These are phyloP conservation scores for Trematomus bernacchii DNA, from an alignment of 2,797 vertebrate genomes.

Conservation along the genomic window DNA sequence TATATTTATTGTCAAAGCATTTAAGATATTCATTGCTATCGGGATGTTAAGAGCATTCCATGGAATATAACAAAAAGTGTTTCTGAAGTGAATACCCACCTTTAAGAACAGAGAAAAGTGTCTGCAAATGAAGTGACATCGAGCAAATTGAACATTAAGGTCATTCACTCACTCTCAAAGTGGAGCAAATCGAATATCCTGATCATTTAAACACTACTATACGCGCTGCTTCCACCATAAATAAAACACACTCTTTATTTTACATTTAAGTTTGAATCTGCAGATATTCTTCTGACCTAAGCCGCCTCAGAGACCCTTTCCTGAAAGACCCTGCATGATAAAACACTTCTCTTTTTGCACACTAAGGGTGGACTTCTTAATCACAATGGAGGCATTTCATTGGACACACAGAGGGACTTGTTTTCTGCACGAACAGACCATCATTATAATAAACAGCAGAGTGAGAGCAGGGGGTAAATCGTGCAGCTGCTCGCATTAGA, in stretches of 20 bases:
- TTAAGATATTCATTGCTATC: too few species aligned
- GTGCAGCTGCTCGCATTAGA: conserved; percentile 25
- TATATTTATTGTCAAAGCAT: too few species aligned
- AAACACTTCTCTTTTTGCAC: conserved; percentile 31
- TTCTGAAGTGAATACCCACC: too few species aligned
- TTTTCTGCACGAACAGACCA: background rate
- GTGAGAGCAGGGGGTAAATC: conserved; percentile 21
- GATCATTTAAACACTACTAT: conserved; percentile 16
- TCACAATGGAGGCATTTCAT: conserved; percentile 14
- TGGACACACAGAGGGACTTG: conserved; percentile 12
- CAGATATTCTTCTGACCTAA: conserved; percentile 8
- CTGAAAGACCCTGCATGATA: too few species aligned
- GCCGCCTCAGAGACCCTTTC: background rate
- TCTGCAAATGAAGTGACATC: too few species aligned
- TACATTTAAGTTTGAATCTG: background rate
- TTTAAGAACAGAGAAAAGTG: too few species aligned
- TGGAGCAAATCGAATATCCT: background rate
- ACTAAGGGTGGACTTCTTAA: conserved; percentile 31
- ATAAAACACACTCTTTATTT: conserved; percentile 11
- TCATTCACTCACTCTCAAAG: background rate
- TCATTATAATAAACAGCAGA: background rate
- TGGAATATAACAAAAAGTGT: too few species aligned
- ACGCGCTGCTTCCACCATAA: conserved; percentile 4
- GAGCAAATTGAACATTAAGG: background rate
- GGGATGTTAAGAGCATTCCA: too few species aligned